Evolutionary conservation across 2,888 invertebrate species (phyloP).

Genomic region (Metacarcinus magister): DNA sequence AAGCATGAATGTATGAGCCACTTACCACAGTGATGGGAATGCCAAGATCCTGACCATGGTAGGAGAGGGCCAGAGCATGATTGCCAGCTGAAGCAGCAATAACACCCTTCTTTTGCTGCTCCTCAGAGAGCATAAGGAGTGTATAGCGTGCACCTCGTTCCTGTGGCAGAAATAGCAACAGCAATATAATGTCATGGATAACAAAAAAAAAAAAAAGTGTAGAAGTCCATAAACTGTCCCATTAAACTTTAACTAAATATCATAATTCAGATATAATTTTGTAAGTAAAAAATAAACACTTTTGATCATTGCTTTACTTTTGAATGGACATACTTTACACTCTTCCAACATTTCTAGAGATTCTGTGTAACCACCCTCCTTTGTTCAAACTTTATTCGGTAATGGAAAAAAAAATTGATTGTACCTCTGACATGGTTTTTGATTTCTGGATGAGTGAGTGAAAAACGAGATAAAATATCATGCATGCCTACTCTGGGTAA

Average conservation of each 20-base stretch:
- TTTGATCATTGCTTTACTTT: too few relatives aligned
- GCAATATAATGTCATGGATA: not conserved
- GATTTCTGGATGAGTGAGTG: not conserved
- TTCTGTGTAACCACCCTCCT: too few relatives aligned
- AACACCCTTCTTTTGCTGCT: conserved; percentile 91
- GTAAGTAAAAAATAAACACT: too few relatives aligned
- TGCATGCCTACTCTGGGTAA: not conserved
- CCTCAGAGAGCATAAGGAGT: conserved; percentile 90
- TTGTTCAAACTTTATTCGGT: not conserved
- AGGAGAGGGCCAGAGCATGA: conserved; percentile 94
- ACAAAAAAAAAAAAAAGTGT: too few relatives aligned
- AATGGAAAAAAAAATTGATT: not conserved
- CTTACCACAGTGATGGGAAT: conserved; percentile 90
- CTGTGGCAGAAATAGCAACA: conserved; percentile 89
- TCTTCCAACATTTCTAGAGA: too few relatives aligned
- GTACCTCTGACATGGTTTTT: not conserved
- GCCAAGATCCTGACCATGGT: conserved; percentile 90
- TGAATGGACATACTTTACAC: too few relatives aligned
- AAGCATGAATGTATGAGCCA: not conserved
- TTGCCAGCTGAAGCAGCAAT: conserved; percentile 97
- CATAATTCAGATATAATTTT: too few relatives aligned
- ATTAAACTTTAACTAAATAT: too few relatives aligned
- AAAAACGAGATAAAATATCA: not conserved
- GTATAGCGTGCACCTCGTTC: conserved; percentile 96
- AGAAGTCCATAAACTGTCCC: not conserved